Evolutionary conservation across 2,888 invertebrate genomes (phyloP), one percentile per base, ranked within the genome.

Genomic region (Aphrophora alni): DNA sequence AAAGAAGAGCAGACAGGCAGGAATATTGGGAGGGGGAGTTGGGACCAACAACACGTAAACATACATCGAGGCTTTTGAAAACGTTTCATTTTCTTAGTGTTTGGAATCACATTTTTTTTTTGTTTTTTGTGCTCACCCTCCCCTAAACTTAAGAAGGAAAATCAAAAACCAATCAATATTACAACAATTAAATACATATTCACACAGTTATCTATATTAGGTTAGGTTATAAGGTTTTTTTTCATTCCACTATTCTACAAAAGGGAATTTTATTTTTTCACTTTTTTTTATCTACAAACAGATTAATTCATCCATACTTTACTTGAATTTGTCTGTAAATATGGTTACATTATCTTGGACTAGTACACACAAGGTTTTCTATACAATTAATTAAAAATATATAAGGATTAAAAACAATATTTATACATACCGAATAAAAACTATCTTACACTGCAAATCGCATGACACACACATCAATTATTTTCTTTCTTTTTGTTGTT

Each of bases 361-460:
- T 79, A 79, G 78, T 79, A 79, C 74, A 79, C 78, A 79, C 78
- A 79, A 79, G 74, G 68, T 79, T 21, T n/a, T 68, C 68, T 79
- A 79, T 79, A 79, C 78, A 79, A 79, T 74, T 79, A 79, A 79
- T 79, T 79, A 79, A 79, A 79, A 79, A 59, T 59, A 59, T 59
- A 59, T 59, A 59, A 59, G 59, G 59, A 59, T 59, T 59, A 59
- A 59, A 59, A 59, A 14, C 59, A 59, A 59, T 59, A 59, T 59
- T 59, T 59, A 59, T 59, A 59, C 59, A 59, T 59, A 59, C 59
- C 59, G 21, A 59, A 59, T 59, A 59, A 59, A 33, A 59, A 59
- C 59, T 59, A 59, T 59, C 59, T 59, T 59, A 59, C 59, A 59
- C 59, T 59, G 59, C 59, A 59, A n/a, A 59, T 59, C 21, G 59